phyloP scores from a whole-genome alignment of 1,140 invertebrate species.

The Formica selysi region DNA sequence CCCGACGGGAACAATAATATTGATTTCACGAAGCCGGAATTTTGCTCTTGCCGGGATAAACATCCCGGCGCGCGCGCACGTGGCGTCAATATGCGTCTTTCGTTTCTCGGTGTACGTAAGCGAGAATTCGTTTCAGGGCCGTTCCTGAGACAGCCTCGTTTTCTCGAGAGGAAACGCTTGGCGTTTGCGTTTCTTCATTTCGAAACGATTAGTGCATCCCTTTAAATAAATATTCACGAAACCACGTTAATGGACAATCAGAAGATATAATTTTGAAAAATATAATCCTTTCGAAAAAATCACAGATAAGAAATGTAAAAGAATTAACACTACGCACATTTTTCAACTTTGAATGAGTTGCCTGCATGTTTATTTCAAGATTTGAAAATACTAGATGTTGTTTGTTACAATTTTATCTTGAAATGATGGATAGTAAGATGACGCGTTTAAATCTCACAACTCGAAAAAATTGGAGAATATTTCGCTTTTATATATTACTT shows the following conservation, averaged over 20 bases:
- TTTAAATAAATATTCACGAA: constrained; percentile 10
- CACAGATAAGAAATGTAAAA: background rate
- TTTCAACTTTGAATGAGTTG: background rate
- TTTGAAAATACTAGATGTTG: background rate
- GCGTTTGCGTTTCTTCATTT: constrained; percentile 35
- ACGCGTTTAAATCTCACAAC: background rate
- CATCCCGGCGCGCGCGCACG: constrained; percentile 81
- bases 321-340: background rate
- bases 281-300: background rate
- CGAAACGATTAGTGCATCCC: constrained; percentile 13
- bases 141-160: constrained; percentile 41
- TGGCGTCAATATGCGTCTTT: constrained; percentile 81
- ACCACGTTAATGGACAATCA: background rate
- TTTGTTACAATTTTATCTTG: background rate
- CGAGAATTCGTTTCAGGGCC: constrained; percentile 71
- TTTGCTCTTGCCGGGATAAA: constrained; percentile 82
- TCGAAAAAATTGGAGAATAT: background rate
- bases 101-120: constrained; percentile 65
- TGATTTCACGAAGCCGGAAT: constrained; percentile 83
- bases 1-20: constrained; percentile 84
- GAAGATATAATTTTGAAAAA: background rate
- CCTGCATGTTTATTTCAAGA: background rate
- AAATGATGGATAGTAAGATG: background rate
- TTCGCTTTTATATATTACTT: background rate
- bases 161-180: constrained; percentile 38